Conservation (phyloP, 2,797 vertebrate genomes). For the Sebastes trivittatus region DNA sequence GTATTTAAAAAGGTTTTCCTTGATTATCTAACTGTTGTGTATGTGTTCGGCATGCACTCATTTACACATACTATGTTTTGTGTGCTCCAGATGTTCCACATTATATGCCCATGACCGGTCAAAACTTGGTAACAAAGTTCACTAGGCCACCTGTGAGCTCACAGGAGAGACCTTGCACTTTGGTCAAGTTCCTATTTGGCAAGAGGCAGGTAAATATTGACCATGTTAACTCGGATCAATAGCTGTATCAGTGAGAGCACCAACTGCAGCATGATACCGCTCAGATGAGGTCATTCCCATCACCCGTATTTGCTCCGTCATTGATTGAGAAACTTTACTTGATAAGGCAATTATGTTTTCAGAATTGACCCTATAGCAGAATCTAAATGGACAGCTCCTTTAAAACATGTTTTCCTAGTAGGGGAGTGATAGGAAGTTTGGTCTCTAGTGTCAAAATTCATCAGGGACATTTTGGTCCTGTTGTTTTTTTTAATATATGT, state of each 20-base stretch:
- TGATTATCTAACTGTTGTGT: not conserved
- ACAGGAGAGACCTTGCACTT: constrained; percentile 53
- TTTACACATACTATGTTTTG: not conserved
- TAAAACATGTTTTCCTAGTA: not conserved
- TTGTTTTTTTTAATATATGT: not conserved
- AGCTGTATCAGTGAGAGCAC: constrained; percentile 24
- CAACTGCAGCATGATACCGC: not conserved
- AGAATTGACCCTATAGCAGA: not conserved
- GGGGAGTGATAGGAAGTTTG: not conserved
- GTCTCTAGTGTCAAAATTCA: not conserved
- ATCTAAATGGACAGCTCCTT: not conserved
- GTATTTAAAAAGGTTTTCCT: not conserved
- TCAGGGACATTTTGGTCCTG: not conserved
- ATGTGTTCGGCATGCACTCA: not conserved
- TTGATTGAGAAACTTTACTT: not conserved
- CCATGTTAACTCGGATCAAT: constrained; percentile 50
- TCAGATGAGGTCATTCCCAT: constrained; percentile 8
- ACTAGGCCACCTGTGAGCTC: not conserved
- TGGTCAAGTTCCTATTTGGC: constrained; percentile 49
- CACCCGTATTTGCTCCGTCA: not conserved
- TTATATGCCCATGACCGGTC: not conserved
- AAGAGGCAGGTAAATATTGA: constrained; percentile 65
- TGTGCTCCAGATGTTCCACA: constrained; percentile 6
- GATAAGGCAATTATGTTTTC: not conserved
- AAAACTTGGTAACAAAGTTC: constrained; percentile 15